Evolutionary conservation across 2,113 vertebrate genomes (phyloP).

Genomic region (Salvelinus fontinalis): DNA sequence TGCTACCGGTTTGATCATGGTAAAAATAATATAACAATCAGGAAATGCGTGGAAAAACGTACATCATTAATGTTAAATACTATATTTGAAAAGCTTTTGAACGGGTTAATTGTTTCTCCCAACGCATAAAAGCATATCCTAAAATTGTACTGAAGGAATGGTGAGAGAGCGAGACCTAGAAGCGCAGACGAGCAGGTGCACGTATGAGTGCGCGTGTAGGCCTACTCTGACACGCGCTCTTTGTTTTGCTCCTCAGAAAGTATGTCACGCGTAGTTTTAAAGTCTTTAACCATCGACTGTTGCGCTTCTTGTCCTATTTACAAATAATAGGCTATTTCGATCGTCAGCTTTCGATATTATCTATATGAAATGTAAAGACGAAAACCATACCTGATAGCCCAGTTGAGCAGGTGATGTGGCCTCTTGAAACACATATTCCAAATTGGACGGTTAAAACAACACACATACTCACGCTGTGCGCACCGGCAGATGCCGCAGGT

Average conservation of each 20-base stretch:
- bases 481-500: conserved; percentile 42
- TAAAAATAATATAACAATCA: no score
- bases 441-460: not conserved
- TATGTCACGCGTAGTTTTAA: conserved; percentile 8
- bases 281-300: conserved; percentile 19
- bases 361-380: conserved; percentile 5
- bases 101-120: no score
- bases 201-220: conserved; percentile 39
- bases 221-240: conserved; percentile 27
- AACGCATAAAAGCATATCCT: no score
- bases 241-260: conserved; percentile 17
- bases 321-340: not conserved
- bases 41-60: no score
- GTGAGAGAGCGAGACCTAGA: not conserved
- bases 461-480: not conserved
- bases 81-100: no score
- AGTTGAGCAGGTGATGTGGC: conserved; percentile 29
- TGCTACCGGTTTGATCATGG: no score
- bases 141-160: not conserved
- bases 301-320: not conserved
- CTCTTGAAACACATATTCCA: conserved; percentile 42
- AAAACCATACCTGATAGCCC: conserved; percentile 46
- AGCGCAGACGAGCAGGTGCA: conserved; percentile 14
- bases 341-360: not conserved
- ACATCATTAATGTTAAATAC: no score